These are phyloP conservation scores for Oreocharis arfaki DNA, from an alignment of 2,113 vertebrate genomes.

Conservation along the genomic window DNA sequence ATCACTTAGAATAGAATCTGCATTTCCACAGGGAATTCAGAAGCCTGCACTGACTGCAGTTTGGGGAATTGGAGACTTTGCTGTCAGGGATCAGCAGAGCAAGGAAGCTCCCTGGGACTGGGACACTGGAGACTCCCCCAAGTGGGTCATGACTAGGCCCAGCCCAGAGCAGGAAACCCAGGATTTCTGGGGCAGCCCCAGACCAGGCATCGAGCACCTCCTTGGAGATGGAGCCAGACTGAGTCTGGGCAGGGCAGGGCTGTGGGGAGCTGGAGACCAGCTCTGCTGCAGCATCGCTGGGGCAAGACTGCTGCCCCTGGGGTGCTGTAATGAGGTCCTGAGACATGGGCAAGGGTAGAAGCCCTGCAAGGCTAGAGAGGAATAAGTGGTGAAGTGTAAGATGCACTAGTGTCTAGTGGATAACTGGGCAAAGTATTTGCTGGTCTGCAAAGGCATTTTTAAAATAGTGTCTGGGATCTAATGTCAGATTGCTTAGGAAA, in stretches of 20 bases:
- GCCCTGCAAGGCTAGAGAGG: not conserved
- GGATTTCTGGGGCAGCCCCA: not conserved
- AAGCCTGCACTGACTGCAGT: not conserved
- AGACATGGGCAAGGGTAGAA: fast-evolving
- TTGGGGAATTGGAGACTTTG: fast-evolving
- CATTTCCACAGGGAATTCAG: not conserved
- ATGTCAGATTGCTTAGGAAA: not conserved
- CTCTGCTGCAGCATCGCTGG: fast-evolving
- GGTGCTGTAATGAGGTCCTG: not conserved
- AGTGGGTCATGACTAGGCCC: too few species aligned
- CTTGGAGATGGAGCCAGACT: fast-evolving
- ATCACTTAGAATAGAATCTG: not conserved
- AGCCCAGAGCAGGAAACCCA: not conserved
- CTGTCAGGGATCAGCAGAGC: not conserved
- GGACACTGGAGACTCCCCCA: too few species aligned
- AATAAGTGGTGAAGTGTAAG: not conserved
- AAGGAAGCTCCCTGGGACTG: not conserved
- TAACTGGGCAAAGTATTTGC: not conserved
- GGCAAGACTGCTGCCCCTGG: fast-evolving
- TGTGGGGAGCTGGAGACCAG: not conserved
- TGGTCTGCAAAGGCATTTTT: not conserved
- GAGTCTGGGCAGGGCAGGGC: not conserved
- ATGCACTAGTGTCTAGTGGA: not conserved
- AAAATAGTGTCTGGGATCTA: not conserved
- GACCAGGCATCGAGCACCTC: fast-evolving